Conservation (phyloP, 2,797 vertebrate genomes). For the Vespertilio murinus region DNA sequence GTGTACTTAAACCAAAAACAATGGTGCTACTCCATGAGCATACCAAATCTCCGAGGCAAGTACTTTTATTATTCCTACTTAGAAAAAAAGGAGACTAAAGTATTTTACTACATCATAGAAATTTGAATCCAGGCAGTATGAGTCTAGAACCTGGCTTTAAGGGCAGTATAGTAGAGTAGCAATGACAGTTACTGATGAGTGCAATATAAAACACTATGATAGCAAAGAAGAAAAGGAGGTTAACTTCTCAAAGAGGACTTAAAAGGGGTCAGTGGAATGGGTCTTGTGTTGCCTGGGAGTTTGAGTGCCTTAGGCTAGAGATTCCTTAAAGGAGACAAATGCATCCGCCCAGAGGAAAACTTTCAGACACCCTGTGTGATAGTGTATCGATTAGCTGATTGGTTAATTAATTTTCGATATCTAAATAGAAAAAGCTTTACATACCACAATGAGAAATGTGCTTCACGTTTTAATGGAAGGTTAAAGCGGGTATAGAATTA, state of each 20-base stretch:
- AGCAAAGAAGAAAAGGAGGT: not conserved
- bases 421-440: not conserved
- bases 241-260: not conserved
- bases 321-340: not conserved
- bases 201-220: not conserved
- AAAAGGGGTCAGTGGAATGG: rapidly evolving
- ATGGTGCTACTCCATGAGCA: not conserved
- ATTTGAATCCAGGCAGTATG: not conserved
- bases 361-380: not conserved
- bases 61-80: not conserved
- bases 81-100: not conserved
- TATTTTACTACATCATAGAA: not conserved
- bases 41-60: not conserved
- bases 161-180: not conserved
- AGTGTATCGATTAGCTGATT: not conserved
- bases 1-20: not conserved
- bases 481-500: not conserved
- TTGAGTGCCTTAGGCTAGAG: not conserved
- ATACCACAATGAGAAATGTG: not conserved
- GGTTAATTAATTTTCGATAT: not conserved
- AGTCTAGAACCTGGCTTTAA: not conserved
- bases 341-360: not conserved
- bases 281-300: not conserved
- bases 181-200: not conserved
- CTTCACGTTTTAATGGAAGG: not conserved